Evolutionary conservation across 2,888 invertebrate species (phyloP), one percentile per base, ranked within the genome.

Genomic region (Hipparchia semele): DNA sequence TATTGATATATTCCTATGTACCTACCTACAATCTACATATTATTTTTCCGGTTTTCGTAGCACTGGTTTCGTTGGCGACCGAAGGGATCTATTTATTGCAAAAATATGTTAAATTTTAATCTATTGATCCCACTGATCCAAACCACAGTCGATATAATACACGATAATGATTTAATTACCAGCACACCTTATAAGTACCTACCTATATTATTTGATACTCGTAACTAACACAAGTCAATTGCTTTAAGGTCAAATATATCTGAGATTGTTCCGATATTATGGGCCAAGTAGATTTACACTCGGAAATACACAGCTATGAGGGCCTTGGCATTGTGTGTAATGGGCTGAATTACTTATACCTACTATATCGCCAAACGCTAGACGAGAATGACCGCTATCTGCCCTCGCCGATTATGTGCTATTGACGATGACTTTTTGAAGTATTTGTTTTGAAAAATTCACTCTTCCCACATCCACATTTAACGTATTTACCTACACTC

Each of bases 371-470:
- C 49, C 62, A 75, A 76, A 61, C 64, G 58, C 71, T 74, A 68
- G 75, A 76, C 77, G 71, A 79, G 73, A 73, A 76, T 75, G 80
- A 81, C 81, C 81, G 79, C 79, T 79, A 72, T 65, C 58, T 76
- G 80, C 73, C 81, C 81, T 80, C 79, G 79, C 72, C 73, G 60
- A 68, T 68, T 65, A 72, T 53, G 60, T 53, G 54, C 39, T 5
- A 72, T 72, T 64, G 59, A 46, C 51, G 39, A 60, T 45, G 53
- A 8, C 6, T 49, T 61, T 61, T 66, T 56, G 23, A 33, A 59
- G 10, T 46, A 7, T 51, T 64, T 62, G 62, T 62, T 62, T 62
- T 45, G 12, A 60, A 33, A 39, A 39, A 39, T 33, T 60, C 62
- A 45, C 46, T 62, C 56, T 56, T 7, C 39, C 7, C n/a, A 59